Evolutionary conservation across 2,888 invertebrate species (phyloP), one percentile per base, ranked within the genome.

Genomic region (Andrena fulva): DNA sequence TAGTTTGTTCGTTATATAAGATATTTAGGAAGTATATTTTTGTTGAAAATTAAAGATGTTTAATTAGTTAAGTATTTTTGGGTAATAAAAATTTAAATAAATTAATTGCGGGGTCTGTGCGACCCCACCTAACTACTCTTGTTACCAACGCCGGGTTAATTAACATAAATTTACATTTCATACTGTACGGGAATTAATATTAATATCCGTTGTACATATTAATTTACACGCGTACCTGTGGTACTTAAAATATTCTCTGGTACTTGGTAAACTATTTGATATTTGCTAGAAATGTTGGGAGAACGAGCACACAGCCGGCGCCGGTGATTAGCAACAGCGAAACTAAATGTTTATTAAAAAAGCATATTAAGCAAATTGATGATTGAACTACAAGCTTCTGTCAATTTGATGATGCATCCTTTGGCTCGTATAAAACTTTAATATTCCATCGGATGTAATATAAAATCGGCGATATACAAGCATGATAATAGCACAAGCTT

Each of bases 311-410:
- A 42, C 8, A 20, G 20, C 20, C 20, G 20, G 20, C 20, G 20
- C 20, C 20, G 20, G 20, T 20, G 20, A 20, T 20, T 20, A 20
- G 20, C 20, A 20, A 20, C 10, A 1, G 29, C 2, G 24, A 31
- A 29, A 31, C 8, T 59, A 42, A 42, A 42, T 33, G 24, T 2
- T 12, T 48, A 42, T n/a, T n/a, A n/a, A 27, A 63, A 56, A 29
- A 24, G 7, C 35, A 62, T 64, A 42, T 50, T 75, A 69, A 69
- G 29, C 50, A 56, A 79, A 33, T 27, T 62, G 5, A 35, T n/a
- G 7, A 33, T 20, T 8, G 33, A 67, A 8, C 20, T 54, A n/a
- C 12, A 24, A 54, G 56, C 29, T 48, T 64, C 12, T 48, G 33
- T 50, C 33, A 79, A 35, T n/a, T 52, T 12, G n/a, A 60, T 16